Evolutionary conservation across 2,888 invertebrate genomes (phyloP), one percentile per base, ranked within the genome.

Genomic region (Globia sparganii): DNA sequence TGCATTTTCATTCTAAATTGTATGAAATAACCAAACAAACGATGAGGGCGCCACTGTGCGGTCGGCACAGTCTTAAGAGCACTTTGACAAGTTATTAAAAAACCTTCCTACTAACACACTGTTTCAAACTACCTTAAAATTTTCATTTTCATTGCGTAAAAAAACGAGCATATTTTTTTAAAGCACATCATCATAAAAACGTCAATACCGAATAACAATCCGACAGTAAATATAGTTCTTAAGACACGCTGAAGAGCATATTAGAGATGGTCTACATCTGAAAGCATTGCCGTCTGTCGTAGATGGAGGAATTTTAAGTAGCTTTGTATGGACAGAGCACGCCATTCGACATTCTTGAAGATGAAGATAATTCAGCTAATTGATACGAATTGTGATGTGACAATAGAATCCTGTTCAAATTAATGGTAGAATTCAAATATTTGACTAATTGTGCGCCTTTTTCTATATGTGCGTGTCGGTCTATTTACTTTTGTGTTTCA

Each of bases 331-430:
- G 31, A 74, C 71, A 58, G 34, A 62, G 40, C 71, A 81, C 72
- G 86, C 69, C n/a, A 86, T 65, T 53, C 25, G 6, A 67, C 56
- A 78, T 86, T 84, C 66, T 74, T 58, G 25, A 37, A 58, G 25
- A 71, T 61, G n/a, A 21, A 61, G 64, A 61, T 40, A 56, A 58
- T 56, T 58, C 6, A 58, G 64, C 13, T 82, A 74, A 81, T 81
- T 71, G 34, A 61, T 61, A 61, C 56, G 62, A 72, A 81, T 72
- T 61, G 56, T 59, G 40, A 68, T 72, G 11, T 6, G 46, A 68
- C 56, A 74, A 31, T 28, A 59, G 61, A 77, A 61, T 81, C 72
- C 72, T 69, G 74, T 85, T 73, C 1, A 40, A n/a, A 31, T 46
- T 4, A 75, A 65, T 67, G 31, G 11, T 49, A 25, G 28, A 64